Conservation (phyloP, 1,140 invertebrate genomes). For the Callitettix versicolor region DNA sequence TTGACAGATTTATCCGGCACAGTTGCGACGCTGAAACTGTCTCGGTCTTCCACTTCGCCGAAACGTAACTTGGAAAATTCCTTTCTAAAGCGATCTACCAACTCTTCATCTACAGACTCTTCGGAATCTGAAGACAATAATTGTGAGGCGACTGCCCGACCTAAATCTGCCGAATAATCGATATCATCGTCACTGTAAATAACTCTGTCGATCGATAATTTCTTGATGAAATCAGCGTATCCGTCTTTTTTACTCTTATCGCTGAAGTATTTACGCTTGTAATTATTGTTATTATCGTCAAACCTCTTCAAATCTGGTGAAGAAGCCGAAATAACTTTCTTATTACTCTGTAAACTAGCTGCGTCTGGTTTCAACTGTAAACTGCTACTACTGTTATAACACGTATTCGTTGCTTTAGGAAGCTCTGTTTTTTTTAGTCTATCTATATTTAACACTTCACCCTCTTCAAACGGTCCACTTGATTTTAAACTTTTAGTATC, state of each 20-base stretch:
- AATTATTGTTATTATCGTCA: conserved; percentile 12
- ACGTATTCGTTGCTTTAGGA: too few relatives aligned
- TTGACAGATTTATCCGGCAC: neutral
- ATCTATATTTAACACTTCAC: conserved; percentile 6
- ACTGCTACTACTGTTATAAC: too few relatives aligned
- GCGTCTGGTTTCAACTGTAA: neutral
- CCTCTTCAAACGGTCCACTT: neutral
- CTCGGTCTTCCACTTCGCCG: neutral
- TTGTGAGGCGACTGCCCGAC: conserved; percentile 2
- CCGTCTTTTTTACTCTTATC: conserved; percentile 1
- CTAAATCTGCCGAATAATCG: conserved; percentile 6
- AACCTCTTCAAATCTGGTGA: conserved; percentile 1
- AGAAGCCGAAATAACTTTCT: conserved; percentile 4
- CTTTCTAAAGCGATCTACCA: neutral
- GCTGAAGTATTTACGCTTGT: neutral
- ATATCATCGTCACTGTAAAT: conserved; percentile 8
- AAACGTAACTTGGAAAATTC: neutral
- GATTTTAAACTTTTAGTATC: too few relatives aligned
- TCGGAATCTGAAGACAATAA: conserved; percentile 5
- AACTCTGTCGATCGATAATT: neutral
- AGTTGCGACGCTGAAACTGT: neutral
- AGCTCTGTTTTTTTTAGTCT: neutral
- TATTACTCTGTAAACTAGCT: neutral
- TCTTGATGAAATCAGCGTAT: conserved; percentile 9
- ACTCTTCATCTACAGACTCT: conserved; percentile 3